A percentile compares a stretch with the other conserved stretches of the same genome.
Evolutionary conservation across 2,888 invertebrate genomes (phyloP).

Genomic region (Drosophila affinis): DNA sequence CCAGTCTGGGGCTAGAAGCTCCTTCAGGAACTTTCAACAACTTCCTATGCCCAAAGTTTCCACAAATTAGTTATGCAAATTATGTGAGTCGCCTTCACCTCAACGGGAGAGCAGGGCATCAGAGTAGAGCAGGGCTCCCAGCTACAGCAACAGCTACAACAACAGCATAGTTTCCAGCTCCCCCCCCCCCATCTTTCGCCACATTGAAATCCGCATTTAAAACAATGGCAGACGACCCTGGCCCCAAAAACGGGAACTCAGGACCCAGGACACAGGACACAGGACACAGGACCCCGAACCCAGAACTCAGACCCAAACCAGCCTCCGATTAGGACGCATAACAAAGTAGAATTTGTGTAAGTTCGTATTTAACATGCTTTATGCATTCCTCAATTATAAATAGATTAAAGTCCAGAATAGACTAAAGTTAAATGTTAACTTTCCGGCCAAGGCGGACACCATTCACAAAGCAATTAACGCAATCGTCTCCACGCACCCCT

Average conservation of each 20-base stretch:
- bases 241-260: slow-evolving; percentile 47
- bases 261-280: slow-evolving; percentile 25
- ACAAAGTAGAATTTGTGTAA: slow-evolving; percentile 78
- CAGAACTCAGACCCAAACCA: too few species aligned
- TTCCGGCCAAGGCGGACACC: slow-evolving; percentile 77
- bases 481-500: slow-evolving; percentile 36
- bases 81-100: slow-evolving; percentile 76
- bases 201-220: slow-evolving; percentile 66
- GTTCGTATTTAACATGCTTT: slow-evolving; percentile 77
- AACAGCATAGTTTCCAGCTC: not conserved
- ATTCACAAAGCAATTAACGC: slow-evolving; percentile 80
- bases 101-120: slow-evolving; percentile 52
- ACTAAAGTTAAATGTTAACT: slow-evolving; percentile 78
- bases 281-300: not conserved
- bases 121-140: not conserved
- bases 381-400: slow-evolving; percentile 78
- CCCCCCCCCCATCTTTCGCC: slow-evolving; percentile 6
- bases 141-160: not conserved
- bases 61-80: slow-evolving; percentile 77
- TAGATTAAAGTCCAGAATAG: slow-evolving; percentile 78
- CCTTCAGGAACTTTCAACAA: slow-evolving; percentile 76
- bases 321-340: slow-evolving; percentile 71
- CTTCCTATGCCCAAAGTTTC: slow-evolving; percentile 78
- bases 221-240: slow-evolving; percentile 56
- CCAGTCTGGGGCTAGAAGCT: slow-evolving; percentile 40